Evolutionary conservation across 2,888 invertebrate genomes (phyloP), one percentile per base, ranked within the genome.

Genomic region (Anoplius nigerrimus): DNA sequence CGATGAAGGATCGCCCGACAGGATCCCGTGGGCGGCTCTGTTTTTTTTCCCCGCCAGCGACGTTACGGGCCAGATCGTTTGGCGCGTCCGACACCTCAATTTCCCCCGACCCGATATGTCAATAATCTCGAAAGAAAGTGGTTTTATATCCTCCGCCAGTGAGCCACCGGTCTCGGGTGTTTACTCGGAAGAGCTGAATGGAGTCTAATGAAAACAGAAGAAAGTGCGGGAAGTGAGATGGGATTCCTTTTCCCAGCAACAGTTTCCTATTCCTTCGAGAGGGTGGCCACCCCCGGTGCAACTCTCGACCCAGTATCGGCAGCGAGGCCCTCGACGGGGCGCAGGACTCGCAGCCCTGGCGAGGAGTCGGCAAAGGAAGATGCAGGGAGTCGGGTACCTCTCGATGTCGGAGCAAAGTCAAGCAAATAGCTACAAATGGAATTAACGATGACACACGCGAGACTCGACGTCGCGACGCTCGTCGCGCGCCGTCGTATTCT

Each of bases 391-490:
- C 57, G 18, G 18, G 18, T n/a, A 21, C 34, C n/a, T 22, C 42
- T 43, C 56, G 21, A 11, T 18, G 13, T 43, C 43, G 56, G 20
- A 43, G 66, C 71, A 48, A 71, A 71, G 66, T 62, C 74, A 66
- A 74, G 79, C 80, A 79, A 82, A 81, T 79, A 76, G 75, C 76
- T 79, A 78, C 79, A 83, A 84, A 83, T 83, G 76, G 78, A 83
- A 85, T 84, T 85, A 84, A 82, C 82, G 72, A 73, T 71, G 75
- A 72, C 59, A 73, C 74, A 76, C 71, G 71, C n/a, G 75, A 78
- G 76, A 78, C 71, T 16, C 15, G 34, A 1, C 1, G 4, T 34
- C 34, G 24, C 34, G 34, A 11, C 34, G 34, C 11, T 34, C 34
- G 34, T 13, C 34, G 11, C n/a, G 8, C 34, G 34, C n/a, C n/a